Percentiles rank a stretch among this genome's conserved stretches.
Evolutionary conservation across 2,797 vertebrate species (phyloP).

Genomic region (Centroberyx gerrardi): DNA sequence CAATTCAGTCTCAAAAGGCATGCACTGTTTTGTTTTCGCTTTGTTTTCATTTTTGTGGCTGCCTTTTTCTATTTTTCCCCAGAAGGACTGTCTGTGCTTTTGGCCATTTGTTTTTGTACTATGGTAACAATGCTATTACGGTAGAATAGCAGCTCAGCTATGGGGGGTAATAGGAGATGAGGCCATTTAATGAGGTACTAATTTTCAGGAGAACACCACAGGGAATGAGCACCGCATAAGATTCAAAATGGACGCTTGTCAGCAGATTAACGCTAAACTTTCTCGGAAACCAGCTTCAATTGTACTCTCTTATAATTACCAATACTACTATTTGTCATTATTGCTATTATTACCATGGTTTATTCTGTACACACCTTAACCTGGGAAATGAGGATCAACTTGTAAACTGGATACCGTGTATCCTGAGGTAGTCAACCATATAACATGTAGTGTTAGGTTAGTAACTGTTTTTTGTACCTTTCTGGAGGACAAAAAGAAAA

Average conservation of each 20-base stretch:
- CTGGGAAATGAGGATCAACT: conserved; percentile 95
- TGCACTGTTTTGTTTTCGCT: conserved; percentile 61
- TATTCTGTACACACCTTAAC: conserved; percentile 88
- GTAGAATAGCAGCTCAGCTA: conserved; percentile 76
- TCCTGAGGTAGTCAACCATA: conserved; percentile 97
- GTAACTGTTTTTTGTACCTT: conserved; percentile 97
- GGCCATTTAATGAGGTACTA: conserved; percentile 77
- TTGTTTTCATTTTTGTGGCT: conserved; percentile 57
- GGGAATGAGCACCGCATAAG: conserved; percentile 63
- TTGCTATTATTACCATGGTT: conserved; percentile 82
- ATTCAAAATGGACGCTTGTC: conserved; percentile 70
- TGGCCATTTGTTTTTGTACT: conserved; percentile 57
- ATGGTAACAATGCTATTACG: conserved; percentile 79
- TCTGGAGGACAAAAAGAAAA: conserved; percentile 93
- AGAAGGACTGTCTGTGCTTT: conserved; percentile 70
- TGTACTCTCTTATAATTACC: conserved; percentile 82
- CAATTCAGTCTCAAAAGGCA: conserved; percentile 64
- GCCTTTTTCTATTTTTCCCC: conserved; percentile 40
- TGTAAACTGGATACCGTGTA: conserved; percentile 99
- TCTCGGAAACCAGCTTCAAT: conserved; percentile 83
- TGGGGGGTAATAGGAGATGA: conserved; percentile 65
- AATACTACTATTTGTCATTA: conserved; percentile 82
- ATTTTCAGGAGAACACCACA: conserved; percentile 76
- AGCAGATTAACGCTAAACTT: conserved; percentile 75
- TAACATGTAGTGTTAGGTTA: conserved; percentile 96